A percentile compares a stretch with the other conserved stretches of the same genome.
Conservation (phyloP, 2,113 vertebrate species). For the Panurus biarmicus region DNA sequence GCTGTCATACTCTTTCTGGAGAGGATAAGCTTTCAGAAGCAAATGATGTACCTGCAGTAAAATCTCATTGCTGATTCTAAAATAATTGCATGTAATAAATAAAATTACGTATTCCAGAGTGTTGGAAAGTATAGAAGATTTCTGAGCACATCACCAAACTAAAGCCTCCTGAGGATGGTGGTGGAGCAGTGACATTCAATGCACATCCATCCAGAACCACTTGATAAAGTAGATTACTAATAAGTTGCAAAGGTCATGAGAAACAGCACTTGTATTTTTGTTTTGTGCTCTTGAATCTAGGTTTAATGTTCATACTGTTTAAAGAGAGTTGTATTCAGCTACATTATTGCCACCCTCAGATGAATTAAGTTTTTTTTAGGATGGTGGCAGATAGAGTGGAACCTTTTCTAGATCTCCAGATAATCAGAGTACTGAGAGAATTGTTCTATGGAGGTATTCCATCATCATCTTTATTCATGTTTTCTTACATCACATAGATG, state of each 20-base stretch:
- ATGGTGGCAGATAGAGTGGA: neutral
- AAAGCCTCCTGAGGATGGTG: neutral
- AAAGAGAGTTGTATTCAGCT: neutral
- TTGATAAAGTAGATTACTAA: neutral
- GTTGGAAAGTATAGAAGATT: neutral
- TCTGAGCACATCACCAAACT: neutral
- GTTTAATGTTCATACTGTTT: neutral
- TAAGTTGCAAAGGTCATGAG: slow-evolving; percentile 1
- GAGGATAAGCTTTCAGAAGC: neutral
- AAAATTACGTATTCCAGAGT: neutral
- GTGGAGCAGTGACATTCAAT: neutral
- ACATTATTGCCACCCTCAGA: neutral
- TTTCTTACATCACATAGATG: neutral
- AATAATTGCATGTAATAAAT: neutral
- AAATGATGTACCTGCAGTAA: neutral
- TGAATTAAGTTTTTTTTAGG: neutral
- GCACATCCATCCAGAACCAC: neutral
- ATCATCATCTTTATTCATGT: neutral
- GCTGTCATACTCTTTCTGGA: neutral
- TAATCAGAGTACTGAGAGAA: neutral
- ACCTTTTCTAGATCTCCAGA: neutral
- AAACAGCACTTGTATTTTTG: neutral
- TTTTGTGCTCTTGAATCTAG: neutral
- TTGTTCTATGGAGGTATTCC: neutral
- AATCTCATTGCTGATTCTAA: neutral